Conservation (phyloP, 2,113 vertebrate species). For the Zosterops pallidus region DNA sequence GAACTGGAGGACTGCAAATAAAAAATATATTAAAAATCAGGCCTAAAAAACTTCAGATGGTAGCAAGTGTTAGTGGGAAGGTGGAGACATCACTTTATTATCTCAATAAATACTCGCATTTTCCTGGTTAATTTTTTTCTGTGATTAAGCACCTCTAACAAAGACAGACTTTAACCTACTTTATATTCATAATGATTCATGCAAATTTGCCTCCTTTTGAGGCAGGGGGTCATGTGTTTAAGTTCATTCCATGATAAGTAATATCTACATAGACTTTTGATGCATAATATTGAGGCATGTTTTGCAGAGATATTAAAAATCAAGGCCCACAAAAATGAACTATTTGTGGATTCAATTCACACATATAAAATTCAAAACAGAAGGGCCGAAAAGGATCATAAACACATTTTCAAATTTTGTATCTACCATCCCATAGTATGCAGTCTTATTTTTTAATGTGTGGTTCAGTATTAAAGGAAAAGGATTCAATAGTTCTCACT, state of each 20-base stretch:
- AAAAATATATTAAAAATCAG: neutral
- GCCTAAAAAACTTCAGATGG: neutral
- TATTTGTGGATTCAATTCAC: neutral
- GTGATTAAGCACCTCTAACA: neutral
- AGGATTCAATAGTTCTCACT: neutral
- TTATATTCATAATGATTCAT: neutral
- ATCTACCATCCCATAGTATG: neutral
- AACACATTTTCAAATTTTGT: neutral
- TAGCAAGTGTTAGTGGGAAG: neutral
- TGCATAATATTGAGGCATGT: neutral
- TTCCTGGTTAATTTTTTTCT: neutral
- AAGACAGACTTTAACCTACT: slow-evolving; percentile 30
- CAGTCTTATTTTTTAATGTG: neutral
- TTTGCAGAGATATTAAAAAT: neutral
- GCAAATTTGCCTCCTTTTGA: slow-evolving; percentile 3
- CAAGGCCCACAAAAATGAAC: neutral
- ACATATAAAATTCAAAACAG: neutral
- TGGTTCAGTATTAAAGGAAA: neutral
- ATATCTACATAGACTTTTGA: neutral
- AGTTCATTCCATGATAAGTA: neutral
- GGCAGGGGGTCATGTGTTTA: neutral
- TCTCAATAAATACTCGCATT: neutral
- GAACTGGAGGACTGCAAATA: neutral
- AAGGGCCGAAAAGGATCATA: neutral
- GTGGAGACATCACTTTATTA: neutral